Evolutionary conservation across 2,797 vertebrate genomes (phyloP), one percentile per base, ranked within the genome.

Genomic region (Peromyscus nudipes): DNA sequence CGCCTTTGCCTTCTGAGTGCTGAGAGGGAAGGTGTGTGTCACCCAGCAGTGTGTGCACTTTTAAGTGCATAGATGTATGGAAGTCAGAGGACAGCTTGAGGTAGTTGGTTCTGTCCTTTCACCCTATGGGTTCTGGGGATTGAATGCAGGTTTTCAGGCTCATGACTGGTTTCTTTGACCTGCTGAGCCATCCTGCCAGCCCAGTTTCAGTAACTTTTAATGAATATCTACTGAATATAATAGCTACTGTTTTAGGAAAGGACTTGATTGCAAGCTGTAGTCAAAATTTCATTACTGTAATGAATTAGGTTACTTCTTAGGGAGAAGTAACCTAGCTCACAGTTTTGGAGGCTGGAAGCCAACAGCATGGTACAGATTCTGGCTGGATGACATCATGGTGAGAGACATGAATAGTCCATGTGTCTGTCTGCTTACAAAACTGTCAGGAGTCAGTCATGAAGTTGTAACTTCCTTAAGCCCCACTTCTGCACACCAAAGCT

Each of bases 271-370:
- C 62, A 21, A 23, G 62, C 83, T 67, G 34, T 34, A 85, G 82
- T 85, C 43, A 85, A 65, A 85, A 67, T 46, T 49, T 67, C 40
- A 65, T 65, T 65, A 11, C 40, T 65, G 1, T 67, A 65, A 67
- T 85, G 82, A 49, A 67, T 85, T 67, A 81, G 77, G 43, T 49
- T 71, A 49, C 40, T 81, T 94, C 55, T 73, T 94, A 49, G 79
- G 57, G 34, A 81, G 40, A 73, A 89, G 34, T 67, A 43, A 43
- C 43, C 34, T 65, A n/a, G 19, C 62, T 85, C 31, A 85, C 43
- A n/a, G 19, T 49, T 84, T 85, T 49, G 43, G 40, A 67, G 62
- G 55, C 43, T 49, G 31, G 40, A 82, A 49, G 40, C 49, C 85
- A 64, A 55, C 17, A 82, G 4, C 57, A 52, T 60, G 29, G 21